Evolutionary conservation across 2,888 invertebrate species (phyloP), one percentile per base, ranked within the genome.

Genomic region (Noctua comes): DNA sequence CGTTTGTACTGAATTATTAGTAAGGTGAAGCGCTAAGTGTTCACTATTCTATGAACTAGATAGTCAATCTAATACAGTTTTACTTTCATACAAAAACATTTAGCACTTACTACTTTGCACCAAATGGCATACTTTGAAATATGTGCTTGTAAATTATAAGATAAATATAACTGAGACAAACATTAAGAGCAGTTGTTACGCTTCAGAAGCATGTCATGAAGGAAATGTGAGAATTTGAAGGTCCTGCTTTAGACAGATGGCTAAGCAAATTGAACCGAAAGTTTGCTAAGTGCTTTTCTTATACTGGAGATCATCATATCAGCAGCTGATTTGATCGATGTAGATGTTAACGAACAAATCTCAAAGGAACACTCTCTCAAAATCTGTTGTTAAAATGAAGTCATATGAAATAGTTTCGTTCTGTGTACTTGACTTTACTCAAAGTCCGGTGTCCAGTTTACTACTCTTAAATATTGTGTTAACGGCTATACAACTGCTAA

Each of bases 71-170:
- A 78, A 76, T 70, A 73, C 76, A 82, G 77, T 88, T 87, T 88
- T 88, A 88, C 88, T 88, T 88, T 88, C 84, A 73, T 82, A 86
- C 81, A 85, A 81, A 79, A 79, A 79, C 80, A 77, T 79, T 85
- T 86, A 86, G 80, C 84, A 80, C 81, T 86, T 80, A 72, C 75
- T 72, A 57, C 59, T 85, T 77, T 66, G n/a, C 57, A 77, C 74
- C 51, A 69, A 65, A 76, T 80, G 80, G 71, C 77, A 84, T 68
- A 75, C 79, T 64, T 84, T 65, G 31, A 54, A 71, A 78, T 82
- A 73, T 80, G 70, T 72, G 79, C 77, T 74, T 83, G 73, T 79
- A 78, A 76, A 76, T 76, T 73, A 43, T 40, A 48, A 73, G 79
- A 68, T 76, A 77, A 82, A 79, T 76, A 86, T 77, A 75, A 75